These are phyloP conservation scores for Prosopocoilus inquinatus DNA, from an alignment of 2,888 invertebrate species.

Conservation along the genomic window DNA sequence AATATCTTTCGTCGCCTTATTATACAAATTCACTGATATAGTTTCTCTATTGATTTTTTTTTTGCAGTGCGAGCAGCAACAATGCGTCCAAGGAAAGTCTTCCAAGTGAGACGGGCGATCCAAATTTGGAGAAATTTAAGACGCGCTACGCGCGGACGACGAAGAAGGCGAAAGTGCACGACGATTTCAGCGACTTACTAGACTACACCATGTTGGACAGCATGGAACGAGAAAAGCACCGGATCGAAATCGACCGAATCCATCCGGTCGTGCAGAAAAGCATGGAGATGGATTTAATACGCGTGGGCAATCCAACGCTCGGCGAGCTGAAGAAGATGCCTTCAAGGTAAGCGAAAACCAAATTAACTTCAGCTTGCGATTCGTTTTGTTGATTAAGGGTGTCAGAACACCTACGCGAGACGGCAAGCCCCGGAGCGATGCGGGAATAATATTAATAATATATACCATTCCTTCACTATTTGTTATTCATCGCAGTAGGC, in stretches of 20 bases:
- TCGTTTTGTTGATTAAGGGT: too few relatives aligned
- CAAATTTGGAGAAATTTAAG: constrained; percentile 26
- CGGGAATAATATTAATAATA: too few relatives aligned
- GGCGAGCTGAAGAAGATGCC: constrained; percentile 62
- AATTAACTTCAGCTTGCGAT: background rate
- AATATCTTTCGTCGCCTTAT: background rate
- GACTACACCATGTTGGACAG: constrained; percentile 54
- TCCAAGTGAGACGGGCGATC: constrained; percentile 29
- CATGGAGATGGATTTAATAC: constrained; percentile 55
- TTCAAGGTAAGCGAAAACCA: constrained; percentile 46
- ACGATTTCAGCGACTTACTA: constrained; percentile 63
- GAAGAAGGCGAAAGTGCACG: constrained; percentile 50
- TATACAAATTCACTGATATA: background rate
- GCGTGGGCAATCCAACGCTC: constrained; percentile 67
- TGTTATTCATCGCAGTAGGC: too few relatives aligned
- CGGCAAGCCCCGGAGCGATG: too few relatives aligned
- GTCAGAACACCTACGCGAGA: too few relatives aligned
- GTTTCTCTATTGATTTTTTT: constrained; percentile 17
- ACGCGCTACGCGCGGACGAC: constrained; percentile 36
- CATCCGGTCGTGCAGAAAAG: constrained; percentile 53
- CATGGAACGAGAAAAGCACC: constrained; percentile 53
- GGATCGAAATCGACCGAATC: constrained; percentile 54
- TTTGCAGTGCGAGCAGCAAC: constrained; percentile 43
- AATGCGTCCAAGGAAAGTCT: constrained; percentile 48
- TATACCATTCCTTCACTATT: too few relatives aligned